Evolutionary conservation across 2,113 vertebrate genomes (phyloP), one percentile per base, ranked within the genome.

Genomic region (Balaenoptera acutorostrata): DNA sequence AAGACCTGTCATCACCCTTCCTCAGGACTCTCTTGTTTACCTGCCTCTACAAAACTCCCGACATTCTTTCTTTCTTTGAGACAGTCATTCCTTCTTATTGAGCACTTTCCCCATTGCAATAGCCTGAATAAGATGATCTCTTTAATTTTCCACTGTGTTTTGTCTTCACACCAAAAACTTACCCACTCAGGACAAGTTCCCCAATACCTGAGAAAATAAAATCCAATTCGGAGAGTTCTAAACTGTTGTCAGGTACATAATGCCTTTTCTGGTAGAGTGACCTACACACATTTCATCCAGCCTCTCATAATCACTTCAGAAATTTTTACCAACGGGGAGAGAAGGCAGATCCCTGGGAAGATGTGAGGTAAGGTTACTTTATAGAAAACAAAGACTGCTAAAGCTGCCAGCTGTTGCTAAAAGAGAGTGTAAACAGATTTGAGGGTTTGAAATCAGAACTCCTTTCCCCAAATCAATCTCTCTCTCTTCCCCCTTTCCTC

Each of bases 381-480:
- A 46, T 17, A 39, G 66, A 86, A 82, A 81, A 71, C 0, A 0
- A 8, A 64, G 57, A 55, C n/a, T 29, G 17, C 36, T 69, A 27
- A 36, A 64, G 68, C 9, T 14, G 11, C 44, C 27, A 10, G 13
- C 64, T 75, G 57, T 31, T 21, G 59, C 80, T 66, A 29, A 55
- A 57, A 41, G 23, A 36, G 25, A 44, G 6, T 63, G 12, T 5
- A 29, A 41, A 55, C 5, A 66, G 18, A 86, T 20, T 20, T n/a
- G 88, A 66, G 15, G 25, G 7, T 66, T 81, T 80, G 25, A 74
- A 94, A 94, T 81, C 25, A 74, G 8, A 94, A 23, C 39, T 87
- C 49, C 31, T 86, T 64, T 72, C 23, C 44, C 20, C 5, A 74
- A 41, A 61, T 74, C 36, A 44, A 31, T 71, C 52, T 49, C 15